Base-by-base conservation (phyloP, 1,140 invertebrate genomes). In the Aphidius gifuensis region DNA sequence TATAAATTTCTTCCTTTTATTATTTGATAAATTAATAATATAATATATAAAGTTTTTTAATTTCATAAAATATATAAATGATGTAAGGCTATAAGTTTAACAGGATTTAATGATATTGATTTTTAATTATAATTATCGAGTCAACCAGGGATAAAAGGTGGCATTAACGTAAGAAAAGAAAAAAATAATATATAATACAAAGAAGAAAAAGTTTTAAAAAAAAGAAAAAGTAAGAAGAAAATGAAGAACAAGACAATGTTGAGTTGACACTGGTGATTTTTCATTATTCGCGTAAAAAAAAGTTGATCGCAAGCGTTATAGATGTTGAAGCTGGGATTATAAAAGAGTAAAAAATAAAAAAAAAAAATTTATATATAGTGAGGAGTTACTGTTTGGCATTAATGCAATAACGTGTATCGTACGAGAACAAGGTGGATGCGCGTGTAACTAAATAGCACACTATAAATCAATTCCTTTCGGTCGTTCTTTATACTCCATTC, bases 401-500 rank as follows among this genome's bases (percentile, higher is more conserved):
- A 55, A 55, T 5, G 53, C 38, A 42, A 55, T 55, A 43, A 42
- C 53, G 53, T 55, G n/a, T 43, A 55, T 11, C 39, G 47, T 50
- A 47, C 40, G 39, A 59, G 56, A 53, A 53, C 54, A 55, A 55
- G 54, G 4, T 4, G 4, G 4, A 4, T 56, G 46, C 58, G 49
- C 61, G 61, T 66, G 64, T 50, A 65, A 53, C 61, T 23, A 66
- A 44, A 62, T 53, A 50, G 47, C 60, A 58, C 66, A 58, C 58
- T 58, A 67, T 67, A 67, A 67, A 67, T 67, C 63, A 67, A 67
- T 67, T 62, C 62, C 62, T 50, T 51, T 46, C 51, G 51, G 57
- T 57, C 48, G 60, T 62, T 50, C 58, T 65, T 64, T 53, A 66
- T 66, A 63, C 40, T 59, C 43, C 47, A 42, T 32, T 32, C 4